phyloP scores from a whole-genome alignment of 2,888 invertebrate species.

The Rugalucina vietnamica region DNA sequence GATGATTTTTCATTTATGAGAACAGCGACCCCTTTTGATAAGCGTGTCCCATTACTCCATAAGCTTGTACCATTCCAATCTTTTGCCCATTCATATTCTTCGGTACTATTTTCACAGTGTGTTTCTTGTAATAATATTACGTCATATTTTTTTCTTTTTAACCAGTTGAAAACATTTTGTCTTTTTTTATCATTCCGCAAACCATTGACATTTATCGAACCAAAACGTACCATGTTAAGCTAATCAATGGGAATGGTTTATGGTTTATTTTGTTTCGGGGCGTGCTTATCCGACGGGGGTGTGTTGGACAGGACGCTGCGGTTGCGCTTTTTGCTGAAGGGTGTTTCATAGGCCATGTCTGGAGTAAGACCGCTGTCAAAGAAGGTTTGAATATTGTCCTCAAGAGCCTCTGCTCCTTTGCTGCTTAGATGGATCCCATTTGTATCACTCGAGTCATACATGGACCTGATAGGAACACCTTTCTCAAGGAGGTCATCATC shows the following conservation, averaged over 20 bases:
- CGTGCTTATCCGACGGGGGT: neutral
- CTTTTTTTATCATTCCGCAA: neutral
- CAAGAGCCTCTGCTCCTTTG: slow-evolving; percentile 2
- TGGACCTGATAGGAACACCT: neutral
- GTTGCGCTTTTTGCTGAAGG: neutral
- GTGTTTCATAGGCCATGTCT: neutral
- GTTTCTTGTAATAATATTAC: slow-evolving; percentile 7
- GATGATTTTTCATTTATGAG: neutral
- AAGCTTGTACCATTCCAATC: too few relatives aligned
- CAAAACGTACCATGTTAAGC: neutral
- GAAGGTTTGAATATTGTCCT: neutral
- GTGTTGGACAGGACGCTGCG: neutral
- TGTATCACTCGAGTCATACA: neutral
- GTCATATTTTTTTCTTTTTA: slow-evolving; percentile 3
- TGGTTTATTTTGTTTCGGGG: neutral
- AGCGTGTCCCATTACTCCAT: neutral
- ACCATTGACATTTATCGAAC: neutral
- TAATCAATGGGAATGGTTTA: neutral
- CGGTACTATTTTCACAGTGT: neutral
- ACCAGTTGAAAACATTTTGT: neutral
- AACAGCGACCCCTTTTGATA: neutral
- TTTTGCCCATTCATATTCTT: neutral
- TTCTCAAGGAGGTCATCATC: neutral
- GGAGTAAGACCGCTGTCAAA: neutral
- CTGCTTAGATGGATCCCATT: neutral